Conservation (phyloP, 2,113 vertebrate genomes). For the Dryoscopus gambensis region DNA sequence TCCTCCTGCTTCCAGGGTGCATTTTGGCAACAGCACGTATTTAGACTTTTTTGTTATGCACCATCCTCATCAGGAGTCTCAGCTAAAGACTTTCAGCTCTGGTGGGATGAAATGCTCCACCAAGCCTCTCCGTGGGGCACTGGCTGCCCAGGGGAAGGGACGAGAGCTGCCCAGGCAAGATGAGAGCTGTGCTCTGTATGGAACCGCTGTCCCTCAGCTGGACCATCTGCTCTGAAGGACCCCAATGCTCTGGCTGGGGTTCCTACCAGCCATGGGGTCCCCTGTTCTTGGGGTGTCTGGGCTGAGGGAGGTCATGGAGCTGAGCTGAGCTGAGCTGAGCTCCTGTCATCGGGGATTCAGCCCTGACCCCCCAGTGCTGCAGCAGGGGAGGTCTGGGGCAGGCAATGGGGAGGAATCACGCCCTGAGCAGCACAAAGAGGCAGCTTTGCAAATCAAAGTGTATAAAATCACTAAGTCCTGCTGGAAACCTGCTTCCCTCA, state of each 20-base stretch:
- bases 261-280: background rate
- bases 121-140: accelerated
- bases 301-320: background rate
- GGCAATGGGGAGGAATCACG: background rate
- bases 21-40: background rate
- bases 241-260: background rate
- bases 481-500: background rate
- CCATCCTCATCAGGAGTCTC: background rate
- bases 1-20: background rate
- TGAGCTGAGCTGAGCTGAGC: background rate
- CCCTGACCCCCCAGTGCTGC: accelerated
- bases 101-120: background rate
- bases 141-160: background rate
- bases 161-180: accelerated
- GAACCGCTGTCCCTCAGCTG: background rate
- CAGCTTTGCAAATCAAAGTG: background rate
- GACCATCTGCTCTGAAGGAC: background rate
- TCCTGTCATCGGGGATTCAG: accelerated
- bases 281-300: background rate
- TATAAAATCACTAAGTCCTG: background rate
- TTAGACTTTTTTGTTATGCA: background rate
- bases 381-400: background rate
- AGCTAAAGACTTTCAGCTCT: background rate
- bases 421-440: background rate
- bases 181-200: background rate